A percentile compares a stretch with the other conserved stretches of the same genome.
These are phyloP conservation scores for Elysia crispata DNA, from an alignment of 2,888 invertebrate species.

Conservation along the genomic window DNA sequence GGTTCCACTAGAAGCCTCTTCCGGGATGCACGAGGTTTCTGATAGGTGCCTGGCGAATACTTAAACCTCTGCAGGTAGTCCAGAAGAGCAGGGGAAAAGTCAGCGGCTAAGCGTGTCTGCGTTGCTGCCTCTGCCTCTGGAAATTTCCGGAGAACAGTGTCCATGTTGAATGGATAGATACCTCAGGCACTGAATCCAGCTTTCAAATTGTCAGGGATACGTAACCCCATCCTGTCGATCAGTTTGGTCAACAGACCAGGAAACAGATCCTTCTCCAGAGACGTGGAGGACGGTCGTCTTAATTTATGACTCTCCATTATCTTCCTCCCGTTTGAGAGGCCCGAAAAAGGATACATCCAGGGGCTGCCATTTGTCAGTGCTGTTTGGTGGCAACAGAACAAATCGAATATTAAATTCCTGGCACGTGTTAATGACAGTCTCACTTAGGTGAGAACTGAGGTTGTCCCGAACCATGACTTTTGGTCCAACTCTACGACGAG, in stretches of 20 bases:
- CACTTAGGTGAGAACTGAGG: conserved; percentile 49
- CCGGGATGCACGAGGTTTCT: background rate
- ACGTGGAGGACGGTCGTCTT: background rate
- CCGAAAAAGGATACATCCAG: conserved; percentile 52
- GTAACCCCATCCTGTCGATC: conserved; percentile 6
- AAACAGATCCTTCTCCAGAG: conserved; percentile 5
- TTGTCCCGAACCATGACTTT: conserved; percentile 76
- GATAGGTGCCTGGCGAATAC: background rate
- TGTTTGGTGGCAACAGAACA: conserved; percentile 55
- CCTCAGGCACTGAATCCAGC: too few relatives aligned
- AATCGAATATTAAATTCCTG: conserved; percentile 73
- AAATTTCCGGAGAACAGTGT: too few relatives aligned
- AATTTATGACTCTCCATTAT: conserved; percentile 19
- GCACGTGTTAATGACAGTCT: conserved; percentile 65
- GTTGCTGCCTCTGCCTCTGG: too few relatives aligned
- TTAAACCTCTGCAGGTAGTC: conserved; percentile 5
- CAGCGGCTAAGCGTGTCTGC: too few relatives aligned
- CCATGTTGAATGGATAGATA: too few relatives aligned
- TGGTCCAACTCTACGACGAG: conserved; percentile 61
- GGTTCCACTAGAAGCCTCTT: conserved; percentile 3
- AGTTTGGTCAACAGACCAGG: conserved; percentile 13
- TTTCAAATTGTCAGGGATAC: too few relatives aligned
- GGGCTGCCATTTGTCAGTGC: conserved; percentile 56
- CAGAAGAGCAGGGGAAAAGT: too few relatives aligned
- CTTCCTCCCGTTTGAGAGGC: conserved; percentile 28